These are phyloP conservation scores for Brachionus manjavacas DNA, from an alignment of 1,140 invertebrate species.

Conservation along the genomic window DNA sequence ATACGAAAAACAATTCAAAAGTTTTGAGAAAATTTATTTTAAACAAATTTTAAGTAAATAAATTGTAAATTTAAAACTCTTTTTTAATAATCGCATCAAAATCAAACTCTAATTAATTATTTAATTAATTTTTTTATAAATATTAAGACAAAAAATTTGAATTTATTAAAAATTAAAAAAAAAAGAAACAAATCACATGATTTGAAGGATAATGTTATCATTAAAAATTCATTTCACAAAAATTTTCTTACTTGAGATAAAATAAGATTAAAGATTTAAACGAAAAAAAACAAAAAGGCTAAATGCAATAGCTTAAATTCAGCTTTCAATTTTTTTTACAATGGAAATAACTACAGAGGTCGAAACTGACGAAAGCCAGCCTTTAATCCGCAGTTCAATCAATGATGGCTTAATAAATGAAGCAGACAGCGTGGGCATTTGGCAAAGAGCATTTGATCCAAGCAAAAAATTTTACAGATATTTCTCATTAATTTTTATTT, in stretches of 20 bases:
- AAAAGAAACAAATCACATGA: background rate
- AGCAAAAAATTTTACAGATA: constrained; percentile 8
- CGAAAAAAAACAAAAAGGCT: background rate
- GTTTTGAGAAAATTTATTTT: too few relatives aligned
- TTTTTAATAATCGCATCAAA: too few relatives aligned
- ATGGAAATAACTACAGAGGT: background rate
- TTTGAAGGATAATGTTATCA: background rate
- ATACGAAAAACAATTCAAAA: too few relatives aligned
- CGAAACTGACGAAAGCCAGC: background rate
- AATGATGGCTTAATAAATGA: background rate
- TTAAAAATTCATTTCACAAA: background rate
- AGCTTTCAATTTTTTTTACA: background rate
- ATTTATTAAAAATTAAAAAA: background rate
- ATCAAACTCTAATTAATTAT: background rate
- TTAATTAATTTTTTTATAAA: background rate
- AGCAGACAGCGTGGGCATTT: background rate
- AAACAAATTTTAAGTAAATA: too few relatives aligned
- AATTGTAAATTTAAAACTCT: too few relatives aligned
- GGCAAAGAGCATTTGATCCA: background rate
- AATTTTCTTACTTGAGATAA: background rate
- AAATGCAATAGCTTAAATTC: background rate
- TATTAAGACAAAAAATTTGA: background rate
- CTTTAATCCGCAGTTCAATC: background rate
- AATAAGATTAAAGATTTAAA: background rate
- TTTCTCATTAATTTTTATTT: constrained; percentile 26